Conservation (phyloP, 2,113 vertebrate genomes). For the Helogale parvula region DNA sequence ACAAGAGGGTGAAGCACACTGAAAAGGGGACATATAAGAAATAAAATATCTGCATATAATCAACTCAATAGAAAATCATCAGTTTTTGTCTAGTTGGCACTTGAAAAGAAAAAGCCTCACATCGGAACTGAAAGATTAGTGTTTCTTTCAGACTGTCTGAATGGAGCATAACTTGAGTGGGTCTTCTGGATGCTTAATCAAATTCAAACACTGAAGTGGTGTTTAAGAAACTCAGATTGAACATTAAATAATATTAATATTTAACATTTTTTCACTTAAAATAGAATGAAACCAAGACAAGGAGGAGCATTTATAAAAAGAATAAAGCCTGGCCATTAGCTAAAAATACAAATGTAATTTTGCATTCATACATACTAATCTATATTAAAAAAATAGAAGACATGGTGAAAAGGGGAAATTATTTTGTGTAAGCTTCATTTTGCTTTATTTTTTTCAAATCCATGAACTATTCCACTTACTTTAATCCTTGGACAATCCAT, state of each 20-base stretch:
- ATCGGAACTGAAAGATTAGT: neutral
- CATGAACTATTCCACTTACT: neutral
- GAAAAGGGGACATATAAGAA: neutral
- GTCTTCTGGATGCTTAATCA: too few species aligned
- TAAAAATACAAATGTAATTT: neutral
- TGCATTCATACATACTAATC: neutral
- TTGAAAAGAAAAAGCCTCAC: neutral
- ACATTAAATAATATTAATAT: neutral
- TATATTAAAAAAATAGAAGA: neutral
- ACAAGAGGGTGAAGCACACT: neutral
- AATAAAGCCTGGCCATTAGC: neutral
- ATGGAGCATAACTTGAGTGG: neutral
- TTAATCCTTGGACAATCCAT: neutral
- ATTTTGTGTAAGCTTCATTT: neutral
- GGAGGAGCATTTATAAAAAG: neutral
- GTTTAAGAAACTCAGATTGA: neutral
- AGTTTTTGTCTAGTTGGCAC: too few species aligned
- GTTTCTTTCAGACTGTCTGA: neutral
- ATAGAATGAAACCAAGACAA: neutral
- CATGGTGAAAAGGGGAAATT: fast-evolving
- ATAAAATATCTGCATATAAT: neutral
- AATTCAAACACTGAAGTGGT: neutral
- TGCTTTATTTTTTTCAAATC: neutral
- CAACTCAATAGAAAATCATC: too few species aligned
- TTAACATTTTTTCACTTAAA: neutral